Evolutionary conservation across 2,888 invertebrate species (phyloP).

Genomic region (Oscheius sp.): DNA sequence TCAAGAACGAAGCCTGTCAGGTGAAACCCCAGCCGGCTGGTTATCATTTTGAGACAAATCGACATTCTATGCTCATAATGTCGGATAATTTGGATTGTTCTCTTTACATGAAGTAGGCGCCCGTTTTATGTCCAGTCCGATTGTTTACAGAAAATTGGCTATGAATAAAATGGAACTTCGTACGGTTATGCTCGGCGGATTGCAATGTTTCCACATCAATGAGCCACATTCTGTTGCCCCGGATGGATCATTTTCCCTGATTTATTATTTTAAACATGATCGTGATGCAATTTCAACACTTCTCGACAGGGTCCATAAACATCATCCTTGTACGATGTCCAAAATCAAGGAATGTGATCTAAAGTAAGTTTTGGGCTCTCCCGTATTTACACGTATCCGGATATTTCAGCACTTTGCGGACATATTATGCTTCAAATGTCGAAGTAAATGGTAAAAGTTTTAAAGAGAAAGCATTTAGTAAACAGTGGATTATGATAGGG

Average conservation of each 20-base stretch:
- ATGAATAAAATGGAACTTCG: conserved; percentile 10
- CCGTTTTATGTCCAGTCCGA: no score
- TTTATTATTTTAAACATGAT: conserved; percentile 1
- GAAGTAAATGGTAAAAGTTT: not conserved
- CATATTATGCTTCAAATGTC: not conserved
- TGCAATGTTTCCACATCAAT: conserved; percentile 14
- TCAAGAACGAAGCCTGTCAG: no score
- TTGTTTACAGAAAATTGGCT: not conserved
- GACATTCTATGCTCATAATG: not conserved
- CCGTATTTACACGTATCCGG: no score
- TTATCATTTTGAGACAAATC: not conserved
- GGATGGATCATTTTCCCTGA: not conserved
- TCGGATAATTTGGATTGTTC: conserved; percentile 24
- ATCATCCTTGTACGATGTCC: no score
- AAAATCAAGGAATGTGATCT: no score
- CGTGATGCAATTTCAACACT: not conserved
- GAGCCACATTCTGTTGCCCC: conserved; percentile 21
- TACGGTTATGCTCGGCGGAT: not conserved
- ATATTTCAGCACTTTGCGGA: no score
- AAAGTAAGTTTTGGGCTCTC: no score
- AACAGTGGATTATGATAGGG: not conserved
- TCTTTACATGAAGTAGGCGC: conserved; percentile 16
- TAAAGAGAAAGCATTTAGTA: not conserved
- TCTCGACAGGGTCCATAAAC: no score
- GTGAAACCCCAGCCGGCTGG: not conserved